Evolutionary conservation across 2,113 vertebrate species (phyloP).

Genomic region (Corydoras maculifer): DNA sequence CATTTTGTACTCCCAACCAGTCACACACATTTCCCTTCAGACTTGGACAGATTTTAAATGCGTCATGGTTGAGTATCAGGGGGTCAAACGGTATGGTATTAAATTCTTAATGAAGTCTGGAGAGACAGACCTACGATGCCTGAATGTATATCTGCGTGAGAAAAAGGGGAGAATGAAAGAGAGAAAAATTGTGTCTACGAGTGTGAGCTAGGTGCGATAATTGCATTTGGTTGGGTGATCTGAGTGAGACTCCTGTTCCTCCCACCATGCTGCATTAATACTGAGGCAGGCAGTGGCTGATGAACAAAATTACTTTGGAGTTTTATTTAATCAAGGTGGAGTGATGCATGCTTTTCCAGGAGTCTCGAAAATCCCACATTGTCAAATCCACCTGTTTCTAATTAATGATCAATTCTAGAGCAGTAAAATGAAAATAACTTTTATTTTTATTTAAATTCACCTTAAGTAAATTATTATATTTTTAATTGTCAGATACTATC

Average conservation of each 20-base stretch:
- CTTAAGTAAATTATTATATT: too few relatives aligned
- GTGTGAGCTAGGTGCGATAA: slow-evolving; percentile 13
- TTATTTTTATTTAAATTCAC: too few relatives aligned
- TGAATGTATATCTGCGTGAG: background rate
- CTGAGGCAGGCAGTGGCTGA: slow-evolving; percentile 17
- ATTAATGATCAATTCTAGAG: background rate
- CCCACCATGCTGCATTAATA: background rate
- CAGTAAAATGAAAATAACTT: too few relatives aligned
- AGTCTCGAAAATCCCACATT: slow-evolving; percentile 6
- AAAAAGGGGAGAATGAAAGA: background rate
- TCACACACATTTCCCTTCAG: background rate
- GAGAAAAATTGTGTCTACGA: background rate
- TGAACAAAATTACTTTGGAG: slow-evolving; percentile 15
- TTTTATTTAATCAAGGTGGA: slow-evolving; percentile 16
- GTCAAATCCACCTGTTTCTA: slow-evolving; percentile 3
- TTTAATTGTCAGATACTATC: too few relatives aligned
- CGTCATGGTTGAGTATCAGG: slow-evolving; percentile 22
- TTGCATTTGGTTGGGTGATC: slow-evolving; percentile 32
- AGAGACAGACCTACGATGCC: slow-evolving; percentile 4
- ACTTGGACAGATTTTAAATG: slow-evolving; percentile 16
- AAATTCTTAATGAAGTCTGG: slow-evolving; percentile 42
- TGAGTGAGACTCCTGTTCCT: slow-evolving; percentile 28
- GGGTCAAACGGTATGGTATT: slow-evolving; percentile 30
- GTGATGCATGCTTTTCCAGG: slow-evolving; percentile 4
- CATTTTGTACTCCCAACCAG: background rate